Conservation (phyloP, 2,797 vertebrate genomes). For the Notoglanidium macrostoma region DNA sequence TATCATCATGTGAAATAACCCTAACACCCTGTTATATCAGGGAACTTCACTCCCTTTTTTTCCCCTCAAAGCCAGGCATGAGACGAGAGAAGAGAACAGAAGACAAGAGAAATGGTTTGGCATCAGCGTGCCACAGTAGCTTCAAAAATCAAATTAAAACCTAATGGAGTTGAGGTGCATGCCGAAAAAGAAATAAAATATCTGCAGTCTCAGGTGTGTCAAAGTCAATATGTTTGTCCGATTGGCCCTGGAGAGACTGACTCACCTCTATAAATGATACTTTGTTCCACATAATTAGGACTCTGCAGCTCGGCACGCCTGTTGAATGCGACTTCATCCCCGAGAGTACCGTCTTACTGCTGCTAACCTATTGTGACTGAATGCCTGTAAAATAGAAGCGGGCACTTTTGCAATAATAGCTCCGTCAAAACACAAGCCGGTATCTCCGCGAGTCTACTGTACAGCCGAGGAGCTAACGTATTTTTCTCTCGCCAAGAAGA, state of each 20-base stretch:
- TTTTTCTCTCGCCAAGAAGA: neutral
- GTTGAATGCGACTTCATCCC: conserved; percentile 70
- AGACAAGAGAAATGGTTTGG: neutral
- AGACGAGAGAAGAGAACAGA: neutral
- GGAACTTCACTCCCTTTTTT: neutral
- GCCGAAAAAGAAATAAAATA: conserved; percentile 42
- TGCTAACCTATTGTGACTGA: conserved; percentile 68
- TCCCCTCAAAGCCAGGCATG: neutral
- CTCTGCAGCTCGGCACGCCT: conserved; percentile 56
- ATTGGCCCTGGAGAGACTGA: conserved; percentile 67
- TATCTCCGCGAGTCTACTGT: conserved; percentile 56
- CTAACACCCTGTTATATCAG: conserved; percentile 19
- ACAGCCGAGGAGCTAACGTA: neutral
- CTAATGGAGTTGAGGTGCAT: conserved; percentile 60
- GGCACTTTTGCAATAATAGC: conserved; percentile 71
- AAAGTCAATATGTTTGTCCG: conserved; percentile 74
- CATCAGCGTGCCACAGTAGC: conserved; percentile 24
- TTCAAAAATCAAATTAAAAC: conserved; percentile 56
- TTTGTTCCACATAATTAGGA: conserved; percentile 74
- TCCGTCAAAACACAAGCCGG: conserved; percentile 60
- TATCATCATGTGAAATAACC: conserved; percentile 9
- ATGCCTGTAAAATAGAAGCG: conserved; percentile 63
- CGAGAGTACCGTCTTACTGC: conserved; percentile 64
- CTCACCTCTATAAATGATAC: conserved; percentile 67
- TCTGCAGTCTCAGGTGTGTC: conserved; percentile 62